These are phyloP conservation scores for Sebastes glaucus DNA, from an alignment of 2,797 vertebrate genomes.

Conservation along the genomic window DNA sequence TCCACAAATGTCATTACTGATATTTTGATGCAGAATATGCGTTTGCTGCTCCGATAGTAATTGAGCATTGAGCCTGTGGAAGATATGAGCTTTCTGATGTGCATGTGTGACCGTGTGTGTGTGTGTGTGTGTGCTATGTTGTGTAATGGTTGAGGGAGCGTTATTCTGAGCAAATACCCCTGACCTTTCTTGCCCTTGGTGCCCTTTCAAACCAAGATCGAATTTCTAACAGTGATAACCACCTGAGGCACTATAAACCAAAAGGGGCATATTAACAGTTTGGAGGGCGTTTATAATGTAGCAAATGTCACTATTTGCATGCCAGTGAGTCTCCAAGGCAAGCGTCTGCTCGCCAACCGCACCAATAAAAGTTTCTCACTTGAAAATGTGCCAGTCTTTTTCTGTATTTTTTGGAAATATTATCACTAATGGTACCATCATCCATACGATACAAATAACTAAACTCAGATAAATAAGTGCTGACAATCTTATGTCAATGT, in stretches of 20 bases:
- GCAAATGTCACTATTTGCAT: constrained; percentile 68
- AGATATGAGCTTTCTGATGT: neutral
- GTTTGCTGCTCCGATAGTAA: constrained; percentile 19
- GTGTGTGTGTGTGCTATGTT: neutral
- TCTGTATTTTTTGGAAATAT: neutral
- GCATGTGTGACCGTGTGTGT: neutral
- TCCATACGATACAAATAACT: neutral
- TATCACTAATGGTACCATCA: neutral
- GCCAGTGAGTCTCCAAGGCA: constrained; percentile 17
- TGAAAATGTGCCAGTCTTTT: neutral
- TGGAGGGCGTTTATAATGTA: constrained; percentile 44
- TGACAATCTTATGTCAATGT: neutral
- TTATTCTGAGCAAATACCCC: constrained; percentile 52
- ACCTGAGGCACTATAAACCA: constrained; percentile 51
- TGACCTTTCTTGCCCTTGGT: constrained; percentile 59
- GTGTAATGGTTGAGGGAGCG: constrained; percentile 3
- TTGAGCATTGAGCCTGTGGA: constrained; percentile 6
- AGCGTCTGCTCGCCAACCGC: neutral
- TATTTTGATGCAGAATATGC: constrained; percentile 50
- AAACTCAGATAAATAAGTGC: neutral
- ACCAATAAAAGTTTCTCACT: neutral
- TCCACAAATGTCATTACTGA: constrained; percentile 66
- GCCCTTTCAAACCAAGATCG: constrained; percentile 59
- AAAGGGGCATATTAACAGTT: constrained; percentile 49
- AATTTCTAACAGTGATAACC: constrained; percentile 53